Conservation (phyloP, 1,140 invertebrate genomes). For the Drosophila nasuta region DNA sequence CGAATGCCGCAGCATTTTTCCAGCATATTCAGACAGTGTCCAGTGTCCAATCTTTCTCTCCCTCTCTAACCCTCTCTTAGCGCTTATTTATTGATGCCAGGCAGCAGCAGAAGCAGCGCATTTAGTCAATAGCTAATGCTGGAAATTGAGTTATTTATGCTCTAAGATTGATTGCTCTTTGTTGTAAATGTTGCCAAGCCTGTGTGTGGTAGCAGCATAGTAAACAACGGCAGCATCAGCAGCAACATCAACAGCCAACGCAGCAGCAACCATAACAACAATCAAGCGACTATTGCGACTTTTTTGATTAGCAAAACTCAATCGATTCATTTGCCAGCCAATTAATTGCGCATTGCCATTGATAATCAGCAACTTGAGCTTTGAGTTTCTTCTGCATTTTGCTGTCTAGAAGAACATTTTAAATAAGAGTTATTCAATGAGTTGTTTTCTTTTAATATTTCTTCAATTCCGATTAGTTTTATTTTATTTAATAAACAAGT, state of each 20-base stretch:
- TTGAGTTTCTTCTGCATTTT: too few species aligned
- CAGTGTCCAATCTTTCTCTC: not conserved
- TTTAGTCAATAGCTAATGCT: slow-evolving; percentile 19
- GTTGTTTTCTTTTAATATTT: too few species aligned
- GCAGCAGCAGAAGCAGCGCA: not conserved
- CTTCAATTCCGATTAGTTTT: too few species aligned
- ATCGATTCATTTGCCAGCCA: not conserved
- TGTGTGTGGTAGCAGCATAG: slow-evolving; percentile 27
- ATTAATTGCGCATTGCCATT: not conserved
- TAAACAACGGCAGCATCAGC: slow-evolving; percentile 28
- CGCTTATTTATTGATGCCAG: slow-evolving; percentile 58
- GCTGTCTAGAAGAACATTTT: too few species aligned
- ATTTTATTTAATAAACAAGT: too few species aligned
- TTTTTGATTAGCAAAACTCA: too few species aligned
- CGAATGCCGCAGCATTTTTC: not conserved
- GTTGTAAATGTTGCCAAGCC: slow-evolving; percentile 68
- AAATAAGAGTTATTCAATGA: too few species aligned
- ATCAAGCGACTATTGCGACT: not conserved
- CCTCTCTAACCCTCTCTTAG: too few species aligned
- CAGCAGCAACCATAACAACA: too few species aligned
- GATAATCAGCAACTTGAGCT: not conserved
- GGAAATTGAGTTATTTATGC: slow-evolving; percentile 80
- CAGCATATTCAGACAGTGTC: slow-evolving; percentile 20
- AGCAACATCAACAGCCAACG: slow-evolving; percentile 4
- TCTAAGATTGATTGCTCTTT: slow-evolving; percentile 78